Base-by-base conservation (phyloP, 2,113 vertebrate genomes). In the Amphiprion ocellaris region DNA sequence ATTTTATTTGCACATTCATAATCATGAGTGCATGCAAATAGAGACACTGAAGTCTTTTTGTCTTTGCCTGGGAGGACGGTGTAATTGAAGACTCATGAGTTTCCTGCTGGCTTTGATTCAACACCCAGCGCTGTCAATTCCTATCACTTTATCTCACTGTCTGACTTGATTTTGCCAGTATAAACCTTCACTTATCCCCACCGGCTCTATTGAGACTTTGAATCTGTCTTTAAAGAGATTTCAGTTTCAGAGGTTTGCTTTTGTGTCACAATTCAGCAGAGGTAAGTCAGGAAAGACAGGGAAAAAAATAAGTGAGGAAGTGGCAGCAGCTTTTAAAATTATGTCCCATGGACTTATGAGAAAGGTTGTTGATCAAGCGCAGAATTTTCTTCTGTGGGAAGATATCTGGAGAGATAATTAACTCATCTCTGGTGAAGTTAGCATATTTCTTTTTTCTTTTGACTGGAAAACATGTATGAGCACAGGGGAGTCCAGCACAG, bases 171-270 rank as follows among this genome's bases (percentile, higher is more conserved):
- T 70, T 53, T 19, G 6, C 54, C 77, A 4, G 23, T 63, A 68
- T 90, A 80, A 84, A 85, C 81, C 81, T 62, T 74, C 46, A 44
- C 63, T 77, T 63, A 74, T 74, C 58, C 80, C 71, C 75, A 33
- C 10, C 19, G 39, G 72, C 63, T 19, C 41, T 4, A 68, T 26
- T 26, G 62, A 62, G 70, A 84, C 72, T 82, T 64, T 69, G 63
- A 77, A 83, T 70, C 21, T 8, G 68, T 56, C 82, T 86, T 84
- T 55, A 69, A 82, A 85, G 73, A 52, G 66, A 78, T 65, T 70
- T 77, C 64, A 16, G 37, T 60, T 28, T 58, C 56, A 85, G 65
- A 72, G 26, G 58, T 71, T 81, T 33, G 53, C 79, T 74, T 59
- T 66, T 52, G 55, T 73, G 67, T 78, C 76, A 64, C 59, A 82